Evolutionary conservation across 2,888 invertebrate species (phyloP).

Genomic region (Noctua janthina): DNA sequence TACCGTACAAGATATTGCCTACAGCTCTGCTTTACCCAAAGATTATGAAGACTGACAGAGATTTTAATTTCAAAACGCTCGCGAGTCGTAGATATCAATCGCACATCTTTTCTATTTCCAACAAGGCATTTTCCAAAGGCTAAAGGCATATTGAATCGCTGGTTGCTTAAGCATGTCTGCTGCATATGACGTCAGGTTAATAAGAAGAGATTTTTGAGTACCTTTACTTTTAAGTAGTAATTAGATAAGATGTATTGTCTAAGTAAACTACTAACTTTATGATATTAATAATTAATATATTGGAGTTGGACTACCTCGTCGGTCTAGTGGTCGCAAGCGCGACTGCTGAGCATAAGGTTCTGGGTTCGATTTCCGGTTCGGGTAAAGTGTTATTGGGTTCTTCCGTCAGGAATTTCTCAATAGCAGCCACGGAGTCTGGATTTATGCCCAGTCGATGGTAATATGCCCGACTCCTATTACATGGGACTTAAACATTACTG

Average conservation of each 20-base stretch:
- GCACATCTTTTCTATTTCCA: conserved; percentile 4
- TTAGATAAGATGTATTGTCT: background rate
- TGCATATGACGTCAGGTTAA: background rate
- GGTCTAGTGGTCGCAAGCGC: background rate
- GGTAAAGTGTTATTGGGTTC: background rate
- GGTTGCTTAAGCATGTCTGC: conserved; percentile 10
- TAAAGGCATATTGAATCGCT: conserved; percentile 24
- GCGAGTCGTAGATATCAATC: background rate
- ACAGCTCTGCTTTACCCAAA: background rate
- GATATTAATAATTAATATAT: background rate
- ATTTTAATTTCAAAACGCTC: background rate
- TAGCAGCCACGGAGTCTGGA: background rate
- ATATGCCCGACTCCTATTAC: background rate
- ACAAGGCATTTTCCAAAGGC: background rate
- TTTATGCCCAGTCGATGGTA: background rate
- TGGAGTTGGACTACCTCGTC: background rate
- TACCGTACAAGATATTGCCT: no score
- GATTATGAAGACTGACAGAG: background rate
- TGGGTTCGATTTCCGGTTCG: background rate
- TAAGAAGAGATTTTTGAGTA: background rate
- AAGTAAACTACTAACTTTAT: background rate
- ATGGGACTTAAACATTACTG: background rate
- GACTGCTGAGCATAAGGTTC: background rate
- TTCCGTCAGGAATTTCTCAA: background rate
- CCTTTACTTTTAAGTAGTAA: background rate